Evolutionary conservation across 2,888 invertebrate genomes (phyloP).

Genomic region (Stictocephala bisonia): DNA sequence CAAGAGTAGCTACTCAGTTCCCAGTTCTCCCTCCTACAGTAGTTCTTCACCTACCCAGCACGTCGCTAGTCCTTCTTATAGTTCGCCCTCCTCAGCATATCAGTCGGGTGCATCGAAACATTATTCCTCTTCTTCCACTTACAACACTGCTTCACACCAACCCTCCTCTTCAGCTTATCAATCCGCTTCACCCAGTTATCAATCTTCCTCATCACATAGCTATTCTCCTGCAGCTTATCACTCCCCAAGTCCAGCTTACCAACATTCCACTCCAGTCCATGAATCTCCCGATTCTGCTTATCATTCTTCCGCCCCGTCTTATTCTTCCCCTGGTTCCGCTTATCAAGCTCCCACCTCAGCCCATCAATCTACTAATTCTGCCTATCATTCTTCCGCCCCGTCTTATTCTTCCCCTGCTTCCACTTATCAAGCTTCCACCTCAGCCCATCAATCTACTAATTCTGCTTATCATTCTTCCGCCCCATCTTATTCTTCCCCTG

Average conservation of each 20-base stretch:
- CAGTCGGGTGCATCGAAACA: conserved; percentile 16
- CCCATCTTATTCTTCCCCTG: conserved; percentile 6
- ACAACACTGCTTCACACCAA: background rate
- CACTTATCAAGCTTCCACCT: background rate
- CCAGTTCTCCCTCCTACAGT: no score
- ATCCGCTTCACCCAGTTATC: background rate
- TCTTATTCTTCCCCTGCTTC: conserved; percentile 14
- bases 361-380: conserved; percentile 1
- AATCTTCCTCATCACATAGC: background rate
- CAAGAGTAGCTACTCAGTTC: conserved; percentile 44
- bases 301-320: conserved; percentile 12
- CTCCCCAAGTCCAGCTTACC: background rate
- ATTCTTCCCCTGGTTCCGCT: background rate
- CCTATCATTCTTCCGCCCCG: conserved; percentile 30
- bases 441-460: background rate
- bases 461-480: conserved; percentile 18
- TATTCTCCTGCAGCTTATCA: background rate
- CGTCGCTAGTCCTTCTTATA: no score
- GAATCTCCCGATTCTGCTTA: background rate
- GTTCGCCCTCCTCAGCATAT: no score
- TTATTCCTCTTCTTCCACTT: background rate
- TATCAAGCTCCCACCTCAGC: conserved; percentile 8
- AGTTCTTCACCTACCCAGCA: no score
- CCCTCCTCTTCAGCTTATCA: background rate
- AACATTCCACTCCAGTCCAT: background rate